These are phyloP conservation scores for Junco hyemalis DNA, from an alignment of 2,113 vertebrate genomes.

Conservation along the genomic window DNA sequence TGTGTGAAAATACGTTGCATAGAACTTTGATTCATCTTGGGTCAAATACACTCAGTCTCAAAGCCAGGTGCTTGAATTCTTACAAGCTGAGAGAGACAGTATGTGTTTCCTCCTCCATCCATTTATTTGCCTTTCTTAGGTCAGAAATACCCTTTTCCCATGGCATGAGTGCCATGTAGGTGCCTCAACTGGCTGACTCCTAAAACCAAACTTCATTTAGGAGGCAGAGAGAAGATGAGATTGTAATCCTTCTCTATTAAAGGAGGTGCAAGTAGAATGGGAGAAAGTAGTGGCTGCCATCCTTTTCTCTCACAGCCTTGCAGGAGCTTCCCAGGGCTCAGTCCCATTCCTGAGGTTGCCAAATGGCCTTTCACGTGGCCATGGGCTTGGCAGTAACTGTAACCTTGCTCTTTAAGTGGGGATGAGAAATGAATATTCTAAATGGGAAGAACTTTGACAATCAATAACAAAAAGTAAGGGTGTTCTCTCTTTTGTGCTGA, in stretches of 20 bases:
- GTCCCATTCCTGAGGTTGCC: not conserved
- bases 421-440: not conserved
- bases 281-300: not conserved
- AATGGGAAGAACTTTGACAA: not conserved
- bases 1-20: not conserved
- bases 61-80: not conserved
- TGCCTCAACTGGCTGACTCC: not conserved
- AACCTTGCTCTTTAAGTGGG: not conserved
- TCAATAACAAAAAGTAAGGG: not conserved
- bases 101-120: not conserved
- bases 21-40: not conserved
- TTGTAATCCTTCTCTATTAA: not conserved
- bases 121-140: not conserved
- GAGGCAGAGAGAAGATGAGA: not conserved
- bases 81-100: not conserved
- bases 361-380: not conserved
- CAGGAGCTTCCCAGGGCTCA: not conserved
- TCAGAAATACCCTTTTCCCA: not conserved
- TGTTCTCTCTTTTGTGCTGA: not conserved
- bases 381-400: not conserved
- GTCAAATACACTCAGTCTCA: not conserved
- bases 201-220: not conserved
- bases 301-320: not conserved
- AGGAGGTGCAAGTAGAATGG: not conserved
- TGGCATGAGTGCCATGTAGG: accelerated